Percentiles rank a stretch among this genome's conserved stretches.
Evolutionary conservation across 2,888 invertebrate species (phyloP).

Genomic region (Parnassius orleans): DNA sequence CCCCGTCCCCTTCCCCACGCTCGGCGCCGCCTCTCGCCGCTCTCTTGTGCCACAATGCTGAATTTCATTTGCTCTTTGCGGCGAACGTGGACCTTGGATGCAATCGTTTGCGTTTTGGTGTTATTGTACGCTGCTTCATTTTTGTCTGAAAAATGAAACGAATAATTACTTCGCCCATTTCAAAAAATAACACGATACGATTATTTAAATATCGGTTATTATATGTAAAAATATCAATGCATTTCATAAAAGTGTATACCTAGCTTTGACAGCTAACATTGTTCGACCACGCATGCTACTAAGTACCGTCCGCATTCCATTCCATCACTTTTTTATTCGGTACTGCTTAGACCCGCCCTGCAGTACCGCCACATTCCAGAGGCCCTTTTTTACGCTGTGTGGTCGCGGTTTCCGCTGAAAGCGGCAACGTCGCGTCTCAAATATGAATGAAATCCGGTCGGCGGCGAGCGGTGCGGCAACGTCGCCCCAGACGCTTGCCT

Average conservation of each 20-base stretch:
- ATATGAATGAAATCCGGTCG: slow-evolving; percentile 81
- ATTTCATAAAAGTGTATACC: no score
- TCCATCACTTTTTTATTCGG: slow-evolving; percentile 67
- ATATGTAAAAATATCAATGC: no score
- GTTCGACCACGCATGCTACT: slow-evolving; percentile 31
- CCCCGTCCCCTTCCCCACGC: slow-evolving; percentile 76
- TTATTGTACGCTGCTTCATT: slow-evolving; percentile 20
- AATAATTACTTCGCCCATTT: no score
- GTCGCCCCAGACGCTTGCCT: slow-evolving; percentile 73
- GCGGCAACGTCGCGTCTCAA: slow-evolving; percentile 79
- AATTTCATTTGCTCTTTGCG: slow-evolving; percentile 74
- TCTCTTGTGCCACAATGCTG: slow-evolving; percentile 72
- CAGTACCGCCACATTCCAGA: slow-evolving; percentile 78
- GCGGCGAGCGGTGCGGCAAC: slow-evolving; percentile 72
- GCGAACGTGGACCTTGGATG: slow-evolving; percentile 47
- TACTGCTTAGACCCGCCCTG: slow-evolving; percentile 69
- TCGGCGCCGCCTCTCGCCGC: slow-evolving; percentile 73
- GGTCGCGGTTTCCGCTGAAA: slow-evolving; percentile 80
- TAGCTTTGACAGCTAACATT: slow-evolving; percentile 27
- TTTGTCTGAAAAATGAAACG: slow-evolving; percentile 11
- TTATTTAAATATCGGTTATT: no score
- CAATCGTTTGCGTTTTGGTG: slow-evolving; percentile 36
- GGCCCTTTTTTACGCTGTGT: slow-evolving; percentile 79
- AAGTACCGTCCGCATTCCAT: slow-evolving; percentile 69
- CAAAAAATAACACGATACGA: no score